These are phyloP conservation scores for Morone saxatilis DNA, from an alignment of 2,113 vertebrate species.

Conservation along the genomic window DNA sequence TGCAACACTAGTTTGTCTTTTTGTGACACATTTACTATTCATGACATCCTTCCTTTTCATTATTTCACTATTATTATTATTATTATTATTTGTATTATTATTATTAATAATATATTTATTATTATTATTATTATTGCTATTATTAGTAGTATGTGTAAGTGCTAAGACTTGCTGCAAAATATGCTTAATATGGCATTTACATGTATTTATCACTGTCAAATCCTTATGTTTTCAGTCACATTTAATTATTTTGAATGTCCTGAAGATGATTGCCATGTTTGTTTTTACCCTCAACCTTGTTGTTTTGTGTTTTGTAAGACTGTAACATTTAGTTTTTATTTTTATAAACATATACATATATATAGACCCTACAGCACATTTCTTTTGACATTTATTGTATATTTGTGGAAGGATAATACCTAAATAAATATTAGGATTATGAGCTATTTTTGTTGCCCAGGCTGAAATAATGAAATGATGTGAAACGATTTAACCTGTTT, in stretches of 20 bases:
- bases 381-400: conserved; percentile 60
- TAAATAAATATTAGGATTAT: conserved; percentile 52
- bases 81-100: conserved; percentile 54
- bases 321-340: conserved; percentile 61
- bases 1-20: conserved; percentile 76
- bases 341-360: conserved; percentile 65
- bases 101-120: conserved; percentile 49
- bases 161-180: conserved; percentile 20
- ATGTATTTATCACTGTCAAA: conserved; percentile 17
- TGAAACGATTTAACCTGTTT: conserved; percentile 63
- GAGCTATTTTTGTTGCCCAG: conserved; percentile 60
- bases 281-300: conserved; percentile 56
- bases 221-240: conserved; percentile 49
- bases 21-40: conserved; percentile 78
- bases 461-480: conserved; percentile 57
- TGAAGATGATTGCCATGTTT: conserved; percentile 60
- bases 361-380: conserved; percentile 53
- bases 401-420: conserved; percentile 68
- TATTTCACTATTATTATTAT: conserved; percentile 54
- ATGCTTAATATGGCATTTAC: conserved; percentile 46
- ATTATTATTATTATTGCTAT: conserved; percentile 52
- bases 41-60: conserved; percentile 55
- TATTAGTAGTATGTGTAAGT: conserved; percentile 60
- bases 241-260: conserved; percentile 60
- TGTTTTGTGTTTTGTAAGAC: conserved; percentile 75